Conservation (phyloP, 2,888 invertebrate genomes). For the Chorisops tibialis region DNA sequence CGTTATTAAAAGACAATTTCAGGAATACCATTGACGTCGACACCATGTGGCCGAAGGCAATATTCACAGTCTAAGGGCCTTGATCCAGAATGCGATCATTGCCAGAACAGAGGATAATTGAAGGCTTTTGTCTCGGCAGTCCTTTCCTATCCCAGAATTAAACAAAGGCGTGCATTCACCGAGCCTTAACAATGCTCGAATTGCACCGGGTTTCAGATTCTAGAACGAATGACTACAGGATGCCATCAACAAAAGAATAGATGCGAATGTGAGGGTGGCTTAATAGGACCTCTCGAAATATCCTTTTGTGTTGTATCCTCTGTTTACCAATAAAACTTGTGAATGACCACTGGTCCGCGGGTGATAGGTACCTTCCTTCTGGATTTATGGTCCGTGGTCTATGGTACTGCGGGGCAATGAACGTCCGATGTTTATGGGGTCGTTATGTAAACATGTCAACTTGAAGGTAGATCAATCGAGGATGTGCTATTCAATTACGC, state of each 20-base stretch:
- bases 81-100: neutral
- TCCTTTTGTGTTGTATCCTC: neutral
- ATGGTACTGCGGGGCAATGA: too few relatives aligned
- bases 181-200: neutral
- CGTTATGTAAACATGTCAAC: too few relatives aligned
- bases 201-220: neutral
- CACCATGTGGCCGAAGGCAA: neutral
- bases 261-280: constrained; percentile 19
- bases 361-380: too few relatives aligned
- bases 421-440: too few relatives aligned
- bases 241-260: constrained; percentile 9
- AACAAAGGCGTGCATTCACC: constrained; percentile 6
- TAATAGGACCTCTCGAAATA: constrained; percentile 17
- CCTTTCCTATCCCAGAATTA: neutral
- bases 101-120: neutral
- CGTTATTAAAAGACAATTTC: constrained; percentile 15
- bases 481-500: constrained; percentile 6
- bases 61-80: neutral
- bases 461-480: constrained; percentile 8
- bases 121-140: constrained; percentile 1
- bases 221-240: neutral
- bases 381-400: too few relatives aligned
- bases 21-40: neutral
- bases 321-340: constrained; percentile 10
- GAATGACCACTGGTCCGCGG: neutral